Evolutionary conservation across 37 sponge, comb jelly and placozoan species (phyloP).

Genomic region (Chondrilla cf. caribensis): DNA sequence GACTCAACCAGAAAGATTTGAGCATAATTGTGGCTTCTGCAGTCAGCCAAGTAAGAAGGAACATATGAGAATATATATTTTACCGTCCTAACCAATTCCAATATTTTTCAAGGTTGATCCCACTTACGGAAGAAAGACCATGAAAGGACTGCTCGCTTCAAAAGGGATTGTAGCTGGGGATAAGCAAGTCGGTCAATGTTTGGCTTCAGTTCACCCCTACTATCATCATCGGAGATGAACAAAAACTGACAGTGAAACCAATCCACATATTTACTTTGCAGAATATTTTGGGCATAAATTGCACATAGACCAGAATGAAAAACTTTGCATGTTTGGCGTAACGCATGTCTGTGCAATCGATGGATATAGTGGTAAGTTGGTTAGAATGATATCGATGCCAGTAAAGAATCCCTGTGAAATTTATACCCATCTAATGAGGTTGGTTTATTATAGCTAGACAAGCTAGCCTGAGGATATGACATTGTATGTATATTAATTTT

Average conservation of each 20-base stretch:
- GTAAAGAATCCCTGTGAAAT: constrained; percentile 37
- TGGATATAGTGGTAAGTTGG: constrained; percentile 36
- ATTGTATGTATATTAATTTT: too few species aligned
- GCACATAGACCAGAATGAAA: constrained; percentile 58
- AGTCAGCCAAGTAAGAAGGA: background rate
- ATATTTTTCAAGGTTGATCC: constrained; percentile 44
- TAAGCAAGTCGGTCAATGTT: constrained; percentile 8
- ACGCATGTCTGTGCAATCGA: constrained; percentile 44
- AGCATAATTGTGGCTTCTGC: background rate
- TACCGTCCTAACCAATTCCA: too few species aligned
- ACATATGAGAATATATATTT: too few species aligned
- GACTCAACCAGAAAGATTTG: background rate
- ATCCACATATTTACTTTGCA: constrained; percentile 45
- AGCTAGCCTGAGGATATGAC: too few species aligned
- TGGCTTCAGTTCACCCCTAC: constrained; percentile 2
- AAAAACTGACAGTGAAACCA: constrained; percentile 13
- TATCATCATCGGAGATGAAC: constrained; percentile 12
- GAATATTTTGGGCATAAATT: constrained; percentile 58
- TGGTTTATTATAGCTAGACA: too few species aligned
- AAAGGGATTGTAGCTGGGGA: constrained; percentile 13
- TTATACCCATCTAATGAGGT: constrained; percentile 17
- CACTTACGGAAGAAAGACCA: constrained; percentile 37
- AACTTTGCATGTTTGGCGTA: constrained; percentile 45
- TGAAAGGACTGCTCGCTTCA: constrained; percentile 13
- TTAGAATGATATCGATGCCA: constrained; percentile 35